Evolutionary conservation across 2,113 vertebrate species (phyloP).

Genomic region (Oreochromis aureus): DNA sequence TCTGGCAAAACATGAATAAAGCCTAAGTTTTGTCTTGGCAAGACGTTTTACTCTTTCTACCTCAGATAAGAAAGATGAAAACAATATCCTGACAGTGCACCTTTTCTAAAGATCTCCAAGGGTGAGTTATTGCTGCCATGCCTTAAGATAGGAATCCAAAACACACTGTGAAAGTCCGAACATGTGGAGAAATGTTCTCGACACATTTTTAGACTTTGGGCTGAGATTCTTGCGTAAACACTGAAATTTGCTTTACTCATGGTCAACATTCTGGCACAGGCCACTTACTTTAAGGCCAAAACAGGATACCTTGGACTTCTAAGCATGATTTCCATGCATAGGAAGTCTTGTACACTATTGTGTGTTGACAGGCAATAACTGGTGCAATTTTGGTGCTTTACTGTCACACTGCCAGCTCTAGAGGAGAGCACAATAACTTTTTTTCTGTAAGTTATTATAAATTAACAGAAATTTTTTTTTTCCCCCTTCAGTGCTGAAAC

Average conservation of each 20-base stretch:
- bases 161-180: constrained; percentile 14
- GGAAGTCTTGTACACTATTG: background rate
- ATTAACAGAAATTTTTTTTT: background rate
- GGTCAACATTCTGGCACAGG: background rate
- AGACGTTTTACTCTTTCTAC: constrained; percentile 1
- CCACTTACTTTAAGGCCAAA: background rate
- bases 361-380: background rate
- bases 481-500: constrained; percentile 77
- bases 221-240: background rate
- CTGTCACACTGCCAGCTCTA: background rate
- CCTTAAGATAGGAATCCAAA: constrained; percentile 37
- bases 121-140: constrained; percentile 30
- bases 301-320: background rate
- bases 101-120: constrained; percentile 27
- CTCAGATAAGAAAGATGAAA: constrained; percentile 37
- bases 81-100: constrained; percentile 30
- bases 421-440: background rate
- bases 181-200: background rate
- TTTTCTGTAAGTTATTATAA: background rate
- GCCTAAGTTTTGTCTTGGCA: constrained; percentile 33
- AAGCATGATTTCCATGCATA: background rate
- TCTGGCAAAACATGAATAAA: constrained; percentile 55
- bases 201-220: background rate
- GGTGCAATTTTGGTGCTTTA: background rate
- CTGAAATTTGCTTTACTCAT: background rate